Evolutionary conservation across 2,113 vertebrate genomes (phyloP), one percentile per base, ranked within the genome.

Genomic region (Typhlomys cinereus): DNA sequence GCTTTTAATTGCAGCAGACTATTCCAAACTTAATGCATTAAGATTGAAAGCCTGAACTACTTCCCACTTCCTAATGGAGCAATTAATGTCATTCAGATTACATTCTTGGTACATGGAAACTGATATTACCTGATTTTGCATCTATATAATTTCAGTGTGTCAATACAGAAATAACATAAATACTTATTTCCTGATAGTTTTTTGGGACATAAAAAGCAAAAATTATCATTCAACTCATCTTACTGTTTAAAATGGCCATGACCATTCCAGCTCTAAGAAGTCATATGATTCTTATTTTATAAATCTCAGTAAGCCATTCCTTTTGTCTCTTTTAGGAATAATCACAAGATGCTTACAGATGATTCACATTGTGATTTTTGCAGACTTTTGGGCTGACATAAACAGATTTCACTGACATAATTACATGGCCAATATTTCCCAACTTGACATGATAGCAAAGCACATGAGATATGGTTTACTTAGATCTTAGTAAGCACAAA

Each of bases 1-100:
- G 12, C 31, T 89, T 80, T 89, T 94, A 93, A 95, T 93, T 91
- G 67, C 29, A 91, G 23, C 2, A 84, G 46, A 36, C 71, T 94
- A 20, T 20, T 75, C 50, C 17, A 94, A 62, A 23, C 66, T 39
- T 74, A 64, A 84, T 78, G 36, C 61, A 91, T 39, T 27, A 64
- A 5, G 83, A 74, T 74, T 11, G 71, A 87, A 93, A 50, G 91
- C n/a, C 3, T 25, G 66, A 89, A 84, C 10, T 71, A 61, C 18
- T 36, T 91, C 62, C 25, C 7, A 12, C 29, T 54, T 92, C 92
- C 66, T 91, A 85, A 84, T 62, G 75, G 52, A 92, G 18, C 14
- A 80, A 78, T 87, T 87, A 78, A 39, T 52, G 85, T 85, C 14
- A 87, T 31, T 89, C 3, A 10, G 41, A 14, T 69, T 41, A 90